Percentiles rank a stretch among this genome's conserved stretches.
Conservation (phyloP, 2,797 vertebrate species). For the Diceros bicornis region DNA sequence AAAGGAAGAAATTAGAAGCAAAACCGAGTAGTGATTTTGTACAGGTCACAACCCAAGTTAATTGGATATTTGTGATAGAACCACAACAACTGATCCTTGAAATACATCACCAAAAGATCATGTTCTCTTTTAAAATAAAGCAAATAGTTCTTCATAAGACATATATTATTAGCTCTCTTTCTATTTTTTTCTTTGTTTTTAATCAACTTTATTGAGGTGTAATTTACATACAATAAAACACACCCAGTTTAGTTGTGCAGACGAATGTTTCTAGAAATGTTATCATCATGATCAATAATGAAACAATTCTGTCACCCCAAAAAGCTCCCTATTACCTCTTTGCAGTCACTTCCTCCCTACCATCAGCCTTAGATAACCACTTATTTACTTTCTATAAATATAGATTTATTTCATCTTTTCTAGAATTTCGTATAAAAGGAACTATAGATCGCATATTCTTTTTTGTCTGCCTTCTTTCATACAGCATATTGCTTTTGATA, state of each 20-base stretch:
- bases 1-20: constrained; percentile 58
- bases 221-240: constrained; percentile 27
- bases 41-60: constrained; percentile 80
- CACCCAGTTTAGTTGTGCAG: not conserved
- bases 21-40: constrained; percentile 59
- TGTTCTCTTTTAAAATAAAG: constrained; percentile 64
- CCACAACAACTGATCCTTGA: constrained; percentile 72
- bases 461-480: not conserved
- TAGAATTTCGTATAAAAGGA: not conserved
- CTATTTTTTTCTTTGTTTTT: constrained; percentile 22
- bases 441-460: not conserved
- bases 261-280: not conserved
- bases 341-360: not conserved
- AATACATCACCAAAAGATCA: constrained; percentile 40
- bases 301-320: not conserved
- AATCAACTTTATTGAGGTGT: not conserved
- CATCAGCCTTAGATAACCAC: not conserved
- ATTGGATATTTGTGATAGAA: constrained; percentile 72
- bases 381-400: not conserved
- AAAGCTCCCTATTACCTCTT: not conserved
- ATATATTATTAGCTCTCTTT: constrained; percentile 16
- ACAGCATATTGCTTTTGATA: not conserved
- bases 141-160: constrained; percentile 38
- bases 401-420: not conserved
- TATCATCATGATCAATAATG: not conserved